Conservation (phyloP, 1,140 invertebrate genomes). For the Carcinoscorpius rotundicauda region DNA sequence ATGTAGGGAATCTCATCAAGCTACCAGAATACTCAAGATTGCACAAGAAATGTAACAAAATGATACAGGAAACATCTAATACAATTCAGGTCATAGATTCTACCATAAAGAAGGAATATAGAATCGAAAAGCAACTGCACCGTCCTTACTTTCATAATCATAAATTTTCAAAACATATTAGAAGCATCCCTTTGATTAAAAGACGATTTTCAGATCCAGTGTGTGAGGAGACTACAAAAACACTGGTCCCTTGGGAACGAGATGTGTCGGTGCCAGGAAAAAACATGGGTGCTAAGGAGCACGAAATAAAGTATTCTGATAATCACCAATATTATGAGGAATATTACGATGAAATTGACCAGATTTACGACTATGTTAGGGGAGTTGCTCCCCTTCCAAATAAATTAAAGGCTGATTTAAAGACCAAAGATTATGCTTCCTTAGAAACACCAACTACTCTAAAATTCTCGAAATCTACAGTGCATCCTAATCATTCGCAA, state of each 20-base stretch:
- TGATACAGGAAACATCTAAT: conserved; percentile 70
- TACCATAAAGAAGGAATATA: conserved; percentile 26
- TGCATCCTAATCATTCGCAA: conserved; percentile 5
- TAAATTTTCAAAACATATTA: conserved; percentile 18
- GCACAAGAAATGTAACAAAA: conserved; percentile 59
- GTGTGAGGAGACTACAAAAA: conserved; percentile 7
- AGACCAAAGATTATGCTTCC: background rate
- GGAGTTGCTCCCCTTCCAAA: conserved; percentile 71
- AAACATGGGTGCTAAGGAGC: background rate
- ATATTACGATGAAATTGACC: conserved; percentile 83
- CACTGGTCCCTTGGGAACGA: background rate
- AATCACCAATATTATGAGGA: conserved; percentile 42
- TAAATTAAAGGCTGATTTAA: conserved; percentile 10
- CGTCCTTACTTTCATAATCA: conserved; percentile 10
- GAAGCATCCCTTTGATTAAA: conserved; percentile 2
- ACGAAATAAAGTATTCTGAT: background rate
- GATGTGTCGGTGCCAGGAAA: background rate
- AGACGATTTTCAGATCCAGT: conserved; percentile 19
- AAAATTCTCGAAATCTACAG: too few relatives aligned
- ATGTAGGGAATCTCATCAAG: conserved; percentile 62
- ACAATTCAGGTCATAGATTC: conserved; percentile 46
- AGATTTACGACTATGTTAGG: conserved; percentile 89
- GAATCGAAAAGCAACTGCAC: conserved; percentile 21
- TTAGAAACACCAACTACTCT: background rate
- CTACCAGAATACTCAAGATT: conserved; percentile 67